Evolutionary conservation across 2,113 vertebrate genomes (phyloP).

Genomic region (Prietella phreatophila): DNA sequence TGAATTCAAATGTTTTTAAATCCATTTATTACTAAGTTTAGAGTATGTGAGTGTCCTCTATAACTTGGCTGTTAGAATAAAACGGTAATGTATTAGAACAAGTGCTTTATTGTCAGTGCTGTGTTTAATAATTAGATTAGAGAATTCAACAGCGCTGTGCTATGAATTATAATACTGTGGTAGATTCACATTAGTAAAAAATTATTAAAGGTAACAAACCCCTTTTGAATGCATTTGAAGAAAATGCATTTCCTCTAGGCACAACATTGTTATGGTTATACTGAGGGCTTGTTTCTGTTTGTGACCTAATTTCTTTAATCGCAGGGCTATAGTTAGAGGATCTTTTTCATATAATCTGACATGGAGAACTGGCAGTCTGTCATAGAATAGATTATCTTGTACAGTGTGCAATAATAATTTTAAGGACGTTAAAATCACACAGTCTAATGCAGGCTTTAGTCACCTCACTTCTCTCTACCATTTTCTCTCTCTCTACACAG

Average conservation of each 20-base stretch:
- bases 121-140: not conserved
- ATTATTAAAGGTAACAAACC: no score
- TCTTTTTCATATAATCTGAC: not conserved
- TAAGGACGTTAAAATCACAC: not conserved
- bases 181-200: no score
- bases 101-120: not conserved
- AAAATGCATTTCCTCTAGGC: not conserved
- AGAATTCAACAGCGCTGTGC: no score
- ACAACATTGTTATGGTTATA: not conserved
- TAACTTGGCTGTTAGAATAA: not conserved
- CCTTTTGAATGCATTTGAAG: no score
- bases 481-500: slow-evolving; percentile 45
- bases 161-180: no score
- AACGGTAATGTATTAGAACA: not conserved
- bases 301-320: not conserved
- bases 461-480: slow-evolving; percentile 52
- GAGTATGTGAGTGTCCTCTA: not conserved
- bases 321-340: not conserved
- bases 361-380: not conserved
- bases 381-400: no score
- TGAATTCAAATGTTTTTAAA: not conserved
- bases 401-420: not conserved
- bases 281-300: not conserved
- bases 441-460: slow-evolving; percentile 7
- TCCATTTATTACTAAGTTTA: not conserved